A percentile compares a stretch with the other conserved stretches of the same genome.
Evolutionary conservation across 2,888 invertebrate genomes (phyloP).

Genomic region (Noctua fimbriata): DNA sequence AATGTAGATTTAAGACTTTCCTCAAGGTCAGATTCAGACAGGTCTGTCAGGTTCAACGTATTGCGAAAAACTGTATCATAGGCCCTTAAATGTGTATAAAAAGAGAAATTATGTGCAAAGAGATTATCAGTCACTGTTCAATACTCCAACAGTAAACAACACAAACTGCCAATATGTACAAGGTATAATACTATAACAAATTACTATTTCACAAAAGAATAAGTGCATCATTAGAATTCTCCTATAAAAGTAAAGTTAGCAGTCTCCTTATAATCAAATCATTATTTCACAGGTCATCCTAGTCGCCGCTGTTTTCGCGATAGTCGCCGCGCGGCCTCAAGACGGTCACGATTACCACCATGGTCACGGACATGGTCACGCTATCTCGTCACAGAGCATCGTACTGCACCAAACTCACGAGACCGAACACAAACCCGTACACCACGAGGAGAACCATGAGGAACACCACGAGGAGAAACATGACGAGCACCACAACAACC

Average conservation of each 20-base stretch:
- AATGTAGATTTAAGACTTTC: conserved; percentile 1
- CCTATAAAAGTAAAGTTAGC: too few species aligned
- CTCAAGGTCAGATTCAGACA: conserved; percentile 42
- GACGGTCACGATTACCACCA: conserved; percentile 29
- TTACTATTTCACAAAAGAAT: too few species aligned
- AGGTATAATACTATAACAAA: conserved; percentile 22
- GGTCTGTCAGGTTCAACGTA: neutral
- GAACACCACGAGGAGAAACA: too few species aligned
- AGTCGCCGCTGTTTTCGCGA: conserved; percentile 48
- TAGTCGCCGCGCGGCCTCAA: conserved; percentile 55
- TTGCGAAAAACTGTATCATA: conserved; percentile 28
- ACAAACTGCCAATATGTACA: conserved; percentile 60
- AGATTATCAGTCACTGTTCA: conserved; percentile 45
- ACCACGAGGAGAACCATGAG: too few species aligned
- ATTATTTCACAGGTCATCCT: conserved; percentile 22
- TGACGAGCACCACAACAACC: too few species aligned
- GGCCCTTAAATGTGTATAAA: conserved; percentile 53
- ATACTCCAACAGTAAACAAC: too few species aligned
- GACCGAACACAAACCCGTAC: too few species aligned
- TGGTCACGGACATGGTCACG: too few species aligned
- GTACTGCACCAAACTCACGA: too few species aligned
- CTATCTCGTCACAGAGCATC: too few species aligned
- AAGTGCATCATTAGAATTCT: too few species aligned
- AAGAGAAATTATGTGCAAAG: conserved; percentile 18
- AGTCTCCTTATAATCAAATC: too few species aligned